Evolutionary conservation across 2,113 vertebrate genomes (phyloP).

Genomic region (Hemiprocne comata): DNA sequence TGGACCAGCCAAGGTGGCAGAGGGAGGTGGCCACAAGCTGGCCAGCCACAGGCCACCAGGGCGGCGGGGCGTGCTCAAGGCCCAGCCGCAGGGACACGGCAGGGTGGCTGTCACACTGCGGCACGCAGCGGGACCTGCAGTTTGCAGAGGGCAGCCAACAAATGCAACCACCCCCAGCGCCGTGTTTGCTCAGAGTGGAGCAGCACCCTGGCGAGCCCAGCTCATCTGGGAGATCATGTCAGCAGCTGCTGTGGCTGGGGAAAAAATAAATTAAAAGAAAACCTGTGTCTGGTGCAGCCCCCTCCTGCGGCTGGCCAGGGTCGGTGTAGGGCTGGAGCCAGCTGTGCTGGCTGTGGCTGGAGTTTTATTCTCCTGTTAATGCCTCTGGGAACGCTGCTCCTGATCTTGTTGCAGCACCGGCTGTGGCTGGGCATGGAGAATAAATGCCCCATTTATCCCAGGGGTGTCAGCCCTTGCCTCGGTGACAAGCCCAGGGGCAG

Average conservation of each 20-base stretch:
- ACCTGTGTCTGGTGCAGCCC: neutral
- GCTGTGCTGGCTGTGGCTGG: neutral
- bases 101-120: neutral
- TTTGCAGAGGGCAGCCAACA: neutral
- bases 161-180: neutral
- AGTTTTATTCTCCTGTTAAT: neutral
- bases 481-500: neutral
- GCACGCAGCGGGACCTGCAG: neutral
- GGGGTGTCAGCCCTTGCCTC: fast-evolving
- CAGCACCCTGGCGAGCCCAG: neutral
- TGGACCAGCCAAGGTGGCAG: neutral
- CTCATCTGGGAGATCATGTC: fast-evolving
- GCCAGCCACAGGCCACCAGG: neutral
- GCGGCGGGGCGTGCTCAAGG: fast-evolving
- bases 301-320: neutral
- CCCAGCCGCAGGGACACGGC: neutral
- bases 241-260: neutral
- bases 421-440: fast-evolving
- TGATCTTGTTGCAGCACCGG: neutral
- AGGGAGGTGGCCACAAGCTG: neutral
- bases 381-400: neutral
- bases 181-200: neutral
- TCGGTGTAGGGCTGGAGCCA: neutral
- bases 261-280: neutral
- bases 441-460: neutral